These are phyloP conservation scores for Gobius niger DNA, from an alignment of 2,113 vertebrate genomes.

Conservation along the genomic window DNA sequence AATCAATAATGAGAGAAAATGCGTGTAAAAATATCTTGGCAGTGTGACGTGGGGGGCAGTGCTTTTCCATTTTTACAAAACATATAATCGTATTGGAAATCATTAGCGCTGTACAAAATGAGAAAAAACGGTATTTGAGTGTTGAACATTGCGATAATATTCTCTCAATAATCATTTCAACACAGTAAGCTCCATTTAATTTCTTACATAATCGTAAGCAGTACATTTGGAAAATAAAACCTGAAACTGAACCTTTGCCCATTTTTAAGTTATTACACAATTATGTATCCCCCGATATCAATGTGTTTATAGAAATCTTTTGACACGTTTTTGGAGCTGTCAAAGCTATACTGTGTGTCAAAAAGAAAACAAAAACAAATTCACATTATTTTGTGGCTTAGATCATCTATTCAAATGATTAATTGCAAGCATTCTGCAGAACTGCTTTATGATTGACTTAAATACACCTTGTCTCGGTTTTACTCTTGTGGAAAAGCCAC, in stretches of 20 bases:
- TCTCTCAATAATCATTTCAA: no score
- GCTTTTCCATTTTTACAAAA: slow-evolving; percentile 4
- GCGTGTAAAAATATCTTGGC: slow-evolving; percentile 24
- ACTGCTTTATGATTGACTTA: slow-evolving; percentile 1
- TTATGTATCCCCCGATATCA: no score
- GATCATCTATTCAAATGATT: not conserved
- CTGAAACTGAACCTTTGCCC: not conserved
- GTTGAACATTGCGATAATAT: not conserved
- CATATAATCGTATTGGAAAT: not conserved
- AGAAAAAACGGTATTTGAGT: not conserved
- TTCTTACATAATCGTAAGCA: no score
- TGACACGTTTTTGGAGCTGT: no score
- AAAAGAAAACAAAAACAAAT: not conserved
- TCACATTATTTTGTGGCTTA: not conserved
- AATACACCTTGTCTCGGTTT: not conserved
- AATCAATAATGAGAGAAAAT: slow-evolving; percentile 49
- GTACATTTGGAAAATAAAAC: not conserved
- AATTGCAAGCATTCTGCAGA: not conserved
- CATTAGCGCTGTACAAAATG: no score
- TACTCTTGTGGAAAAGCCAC: slow-evolving; percentile 1
- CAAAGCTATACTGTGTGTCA: no score
- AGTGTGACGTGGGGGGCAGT: slow-evolving; percentile 1
- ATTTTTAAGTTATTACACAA: not conserved
- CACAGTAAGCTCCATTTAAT: no score
- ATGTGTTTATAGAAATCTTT: no score